These are phyloP conservation scores for Phasia obesa DNA, from an alignment of 2,888 invertebrate genomes.

Conservation along the genomic window DNA sequence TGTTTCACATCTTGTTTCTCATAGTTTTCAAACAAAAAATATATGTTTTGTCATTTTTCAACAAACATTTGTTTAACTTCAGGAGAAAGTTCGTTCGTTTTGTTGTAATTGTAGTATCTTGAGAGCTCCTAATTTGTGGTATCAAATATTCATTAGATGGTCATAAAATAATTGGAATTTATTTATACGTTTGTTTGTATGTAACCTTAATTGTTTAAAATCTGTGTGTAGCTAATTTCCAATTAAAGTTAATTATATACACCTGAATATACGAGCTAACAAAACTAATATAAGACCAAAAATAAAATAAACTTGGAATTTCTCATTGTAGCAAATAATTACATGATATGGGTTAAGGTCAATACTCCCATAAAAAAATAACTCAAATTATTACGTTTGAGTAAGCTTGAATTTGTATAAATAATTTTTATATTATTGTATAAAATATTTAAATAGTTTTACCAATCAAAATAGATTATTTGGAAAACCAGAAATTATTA, in stretches of 20 bases:
- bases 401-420: neutral
- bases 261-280: neutral
- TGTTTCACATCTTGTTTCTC: conserved; percentile 19
- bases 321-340: conserved; percentile 40
- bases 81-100: conserved; percentile 50
- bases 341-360: conserved; percentile 27
- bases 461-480: too few species aligned
- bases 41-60: conserved; percentile 24
- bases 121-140: conserved; percentile 45
- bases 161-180: conserved; percentile 20
- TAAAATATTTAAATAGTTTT: too few species aligned
- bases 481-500: too few species aligned
- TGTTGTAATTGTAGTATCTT: conserved; percentile 31
- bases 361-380: conserved; percentile 19
- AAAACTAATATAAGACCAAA: neutral
- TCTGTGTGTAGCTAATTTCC: conserved; percentile 13
- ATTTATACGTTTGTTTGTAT: neutral
- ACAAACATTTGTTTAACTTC: conserved; percentile 24
- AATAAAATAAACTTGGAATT: conserved; percentile 23
- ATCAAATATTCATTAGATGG: conserved; percentile 50
- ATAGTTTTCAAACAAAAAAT: conserved; percentile 1
- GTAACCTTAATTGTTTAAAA: conserved; percentile 25
- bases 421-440: too few species aligned
- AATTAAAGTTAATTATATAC: conserved; percentile 25
- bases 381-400: conserved; percentile 15